phyloP scores from a whole-genome alignment of 1,140 invertebrate species.

The Drosophila busckii region DNA sequence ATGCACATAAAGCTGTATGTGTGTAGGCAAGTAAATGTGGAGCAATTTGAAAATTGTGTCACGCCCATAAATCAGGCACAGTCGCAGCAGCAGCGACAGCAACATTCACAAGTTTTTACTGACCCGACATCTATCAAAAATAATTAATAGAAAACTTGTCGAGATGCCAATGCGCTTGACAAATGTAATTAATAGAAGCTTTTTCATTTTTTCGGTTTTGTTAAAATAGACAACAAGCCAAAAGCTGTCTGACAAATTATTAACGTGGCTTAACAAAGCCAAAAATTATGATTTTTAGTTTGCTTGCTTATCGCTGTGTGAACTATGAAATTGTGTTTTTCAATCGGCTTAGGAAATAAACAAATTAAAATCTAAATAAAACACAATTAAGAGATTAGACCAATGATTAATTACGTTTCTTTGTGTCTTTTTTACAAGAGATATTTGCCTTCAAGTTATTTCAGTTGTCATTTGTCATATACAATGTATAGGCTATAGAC shows the following conservation, averaged over 20 bases:
- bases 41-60: slow-evolving; percentile 68
- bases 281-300: slow-evolving; percentile 16
- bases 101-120: slow-evolving; percentile 38
- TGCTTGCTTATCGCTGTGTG: slow-evolving; percentile 32
- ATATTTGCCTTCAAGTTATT: slow-evolving; percentile 20
- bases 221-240: slow-evolving; percentile 23
- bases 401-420: slow-evolving; percentile 66
- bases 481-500: slow-evolving; percentile 2
- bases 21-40: slow-evolving; percentile 36
- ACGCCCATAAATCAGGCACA: slow-evolving; percentile 61
- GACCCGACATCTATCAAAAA: slow-evolving; percentile 63
- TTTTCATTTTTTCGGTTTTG: slow-evolving; percentile 7
- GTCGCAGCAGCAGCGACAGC: slow-evolving; percentile 41
- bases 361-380: slow-evolving; percentile 70
- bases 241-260: slow-evolving; percentile 58
- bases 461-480: slow-evolving; percentile 39
- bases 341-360: slow-evolving; percentile 71
- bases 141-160: slow-evolving; percentile 77
- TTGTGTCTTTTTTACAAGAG: slow-evolving; percentile 7
- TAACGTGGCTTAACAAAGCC: slow-evolving; percentile 10
- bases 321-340: slow-evolving; percentile 65
- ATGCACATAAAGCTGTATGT: neutral
- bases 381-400: slow-evolving; percentile 70
- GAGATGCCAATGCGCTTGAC: slow-evolving; percentile 71
- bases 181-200: slow-evolving; percentile 71